Conservation (phyloP, 2,888 invertebrate species). For the Horisme vitalbata region DNA sequence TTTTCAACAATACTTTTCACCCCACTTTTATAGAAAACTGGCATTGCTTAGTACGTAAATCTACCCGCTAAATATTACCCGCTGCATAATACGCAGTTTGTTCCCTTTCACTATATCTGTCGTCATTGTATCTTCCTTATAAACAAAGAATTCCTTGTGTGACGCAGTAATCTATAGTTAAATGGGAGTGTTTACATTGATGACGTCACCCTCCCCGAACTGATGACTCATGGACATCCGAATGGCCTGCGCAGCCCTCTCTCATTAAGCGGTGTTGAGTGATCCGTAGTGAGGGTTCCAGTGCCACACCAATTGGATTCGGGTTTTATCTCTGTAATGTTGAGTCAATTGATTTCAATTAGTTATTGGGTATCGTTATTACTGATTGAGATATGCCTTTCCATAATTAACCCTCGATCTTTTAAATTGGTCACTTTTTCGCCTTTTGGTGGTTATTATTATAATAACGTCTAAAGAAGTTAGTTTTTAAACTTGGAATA, state of each 20-base stretch:
- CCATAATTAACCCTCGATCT: no score
- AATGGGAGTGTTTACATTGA: slow-evolving; percentile 44
- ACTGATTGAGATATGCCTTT: slow-evolving; percentile 15
- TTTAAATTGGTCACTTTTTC: no score
- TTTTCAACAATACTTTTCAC: no score
- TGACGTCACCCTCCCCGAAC: slow-evolving; percentile 57
- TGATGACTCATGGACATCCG: slow-evolving; percentile 51
- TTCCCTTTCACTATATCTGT: neutral
- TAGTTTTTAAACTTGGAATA: no score
- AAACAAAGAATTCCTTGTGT: slow-evolving; percentile 36
- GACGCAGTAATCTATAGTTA: slow-evolving; percentile 43
- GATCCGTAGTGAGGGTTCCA: slow-evolving; percentile 21
- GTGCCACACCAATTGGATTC: slow-evolving; percentile 13
- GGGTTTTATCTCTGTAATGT: slow-evolving; percentile 19
- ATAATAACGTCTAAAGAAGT: no score
- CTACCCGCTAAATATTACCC: no score
- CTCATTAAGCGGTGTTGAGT: slow-evolving; percentile 26
- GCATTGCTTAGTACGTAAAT: no score
- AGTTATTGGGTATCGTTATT: slow-evolving; percentile 18
- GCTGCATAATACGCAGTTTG: no score
- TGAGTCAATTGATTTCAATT: slow-evolving; percentile 24
- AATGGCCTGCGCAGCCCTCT: slow-evolving; percentile 33
- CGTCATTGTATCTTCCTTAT: slow-evolving; percentile 1
- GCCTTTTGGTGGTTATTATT: no score
- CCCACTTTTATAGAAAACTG: no score